Evolutionary conservation across 2,113 vertebrate genomes (phyloP), one percentile per base, ranked within the genome.

Genomic region (Centrocercus urophasianus): DNA sequence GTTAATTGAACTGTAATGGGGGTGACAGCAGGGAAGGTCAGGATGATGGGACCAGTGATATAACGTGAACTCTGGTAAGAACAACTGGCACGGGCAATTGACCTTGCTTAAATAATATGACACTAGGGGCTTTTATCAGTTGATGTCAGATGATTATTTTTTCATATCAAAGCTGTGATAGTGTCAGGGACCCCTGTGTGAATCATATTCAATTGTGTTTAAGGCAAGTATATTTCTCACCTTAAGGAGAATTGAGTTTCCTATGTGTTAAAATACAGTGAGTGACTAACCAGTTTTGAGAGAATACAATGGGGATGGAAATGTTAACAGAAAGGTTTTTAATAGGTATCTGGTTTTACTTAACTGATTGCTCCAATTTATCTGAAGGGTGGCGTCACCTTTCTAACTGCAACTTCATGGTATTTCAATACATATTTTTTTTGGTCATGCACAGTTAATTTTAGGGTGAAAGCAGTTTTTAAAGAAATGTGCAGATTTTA

Each of bases 1-100:
- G 97, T 98, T 99, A 99, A 99, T 99, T 99, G 98, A 98, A 98
- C 98, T 97, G 97, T 99, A 98, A 99, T 98, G 97, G 97, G 96
- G 95, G 86, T 97, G 97, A 97, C 98, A 98, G 98, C 98, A 97
- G 98, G 98, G 98, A 98, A 98, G 98, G 98, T 98, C 98, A 98
- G 97, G 95, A 97, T 94, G 97, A 97, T 87, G 69, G 85, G 93
- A 97, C 90, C 93, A 95, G 95, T 98, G 97, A 98, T 98, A 97
- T 97, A 98, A 96, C 82, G 79, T 97, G 94, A 97, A 96, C 97
- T 98, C 97, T 78, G 74, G 15, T 56, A 96, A 95, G 93, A 97
- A 77, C 90, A 95, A 95, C 96, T 87, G 96, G 96, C 65, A 66
- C 1, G 6, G 75, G 88, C 93, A 89, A 96, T 96, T 97, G 93